These are phyloP conservation scores for Eulemur coronatus DNA, from an alignment of 2,797 vertebrate species.

Conservation along the genomic window DNA sequence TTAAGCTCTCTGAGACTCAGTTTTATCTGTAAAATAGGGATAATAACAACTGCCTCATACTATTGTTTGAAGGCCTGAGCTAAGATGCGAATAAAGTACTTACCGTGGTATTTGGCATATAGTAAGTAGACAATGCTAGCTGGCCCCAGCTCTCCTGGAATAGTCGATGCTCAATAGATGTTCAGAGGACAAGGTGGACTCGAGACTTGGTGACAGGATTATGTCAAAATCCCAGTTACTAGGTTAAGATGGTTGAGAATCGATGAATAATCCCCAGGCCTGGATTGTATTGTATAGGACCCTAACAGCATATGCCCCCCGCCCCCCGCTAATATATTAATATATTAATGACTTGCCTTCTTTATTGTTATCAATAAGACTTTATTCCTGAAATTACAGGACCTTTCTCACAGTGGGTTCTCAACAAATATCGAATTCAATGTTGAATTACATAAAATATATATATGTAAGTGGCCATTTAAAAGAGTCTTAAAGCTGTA, in stretches of 20 bases:
- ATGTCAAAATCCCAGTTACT: background rate
- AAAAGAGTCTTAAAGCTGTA: background rate
- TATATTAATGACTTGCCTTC: background rate
- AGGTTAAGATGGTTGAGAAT: background rate
- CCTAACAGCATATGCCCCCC: background rate
- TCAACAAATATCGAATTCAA: background rate
- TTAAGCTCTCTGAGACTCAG: background rate
- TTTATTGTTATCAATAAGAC: background rate
- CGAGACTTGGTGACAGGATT: background rate
- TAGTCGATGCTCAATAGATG: background rate
- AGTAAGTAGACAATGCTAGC: background rate
- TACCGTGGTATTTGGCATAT: background rate
- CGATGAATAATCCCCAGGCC: background rate
- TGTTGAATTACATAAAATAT: background rate
- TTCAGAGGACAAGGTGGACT: background rate
- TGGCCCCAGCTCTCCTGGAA: background rate
- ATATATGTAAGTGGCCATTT: background rate
- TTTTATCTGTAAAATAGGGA: conserved; percentile 21
- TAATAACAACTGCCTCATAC: background rate
- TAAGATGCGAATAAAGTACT: background rate
- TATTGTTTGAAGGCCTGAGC: background rate
- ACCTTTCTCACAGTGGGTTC: background rate
- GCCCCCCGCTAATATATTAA: background rate
- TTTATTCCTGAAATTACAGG: background rate
- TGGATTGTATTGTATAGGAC: background rate